phyloP scores from a whole-genome alignment of 2,113 vertebrate species.

The Falcunculus frontatus region DNA sequence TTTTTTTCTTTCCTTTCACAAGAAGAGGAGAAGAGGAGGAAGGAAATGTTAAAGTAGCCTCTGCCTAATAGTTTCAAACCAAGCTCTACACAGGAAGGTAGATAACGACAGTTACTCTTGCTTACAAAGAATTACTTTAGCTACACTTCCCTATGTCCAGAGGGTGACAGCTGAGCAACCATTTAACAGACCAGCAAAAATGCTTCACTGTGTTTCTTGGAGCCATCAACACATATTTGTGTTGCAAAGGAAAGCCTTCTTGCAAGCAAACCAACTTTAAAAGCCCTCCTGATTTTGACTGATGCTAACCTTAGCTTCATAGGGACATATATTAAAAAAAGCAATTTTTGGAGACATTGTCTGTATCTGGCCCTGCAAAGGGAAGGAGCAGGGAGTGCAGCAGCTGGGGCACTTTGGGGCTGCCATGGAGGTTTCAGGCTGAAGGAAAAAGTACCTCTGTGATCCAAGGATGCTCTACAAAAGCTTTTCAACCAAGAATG shows the following conservation, averaged over 20 bases:
- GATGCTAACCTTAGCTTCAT: background rate
- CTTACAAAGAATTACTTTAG: constrained; percentile 11
- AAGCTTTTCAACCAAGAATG: background rate
- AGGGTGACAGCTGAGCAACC: constrained; percentile 11
- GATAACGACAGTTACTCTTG: background rate
- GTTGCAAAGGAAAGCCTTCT: background rate
- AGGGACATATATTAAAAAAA: background rate
- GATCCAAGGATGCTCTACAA: background rate
- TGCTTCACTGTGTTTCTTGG: background rate
- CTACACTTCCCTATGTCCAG: background rate
- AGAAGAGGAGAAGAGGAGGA: background rate
- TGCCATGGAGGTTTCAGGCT: background rate
- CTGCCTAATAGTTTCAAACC: constrained; percentile 12
- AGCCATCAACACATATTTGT: background rate
- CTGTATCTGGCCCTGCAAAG: background rate
- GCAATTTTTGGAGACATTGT: background rate
- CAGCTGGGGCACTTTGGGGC: background rate
- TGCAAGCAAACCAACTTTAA: background rate
- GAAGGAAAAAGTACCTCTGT: background rate
- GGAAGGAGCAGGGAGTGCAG: background rate
- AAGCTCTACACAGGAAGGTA: background rate
- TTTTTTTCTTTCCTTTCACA: background rate
- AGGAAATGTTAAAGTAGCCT: constrained; percentile 17
- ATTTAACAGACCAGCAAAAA: background rate
- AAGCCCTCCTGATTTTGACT: background rate